A percentile compares a stretch with the other conserved stretches of the same genome.
phyloP scores from a whole-genome alignment of 1,140 invertebrate species.

The Plectus sambesii region DNA sequence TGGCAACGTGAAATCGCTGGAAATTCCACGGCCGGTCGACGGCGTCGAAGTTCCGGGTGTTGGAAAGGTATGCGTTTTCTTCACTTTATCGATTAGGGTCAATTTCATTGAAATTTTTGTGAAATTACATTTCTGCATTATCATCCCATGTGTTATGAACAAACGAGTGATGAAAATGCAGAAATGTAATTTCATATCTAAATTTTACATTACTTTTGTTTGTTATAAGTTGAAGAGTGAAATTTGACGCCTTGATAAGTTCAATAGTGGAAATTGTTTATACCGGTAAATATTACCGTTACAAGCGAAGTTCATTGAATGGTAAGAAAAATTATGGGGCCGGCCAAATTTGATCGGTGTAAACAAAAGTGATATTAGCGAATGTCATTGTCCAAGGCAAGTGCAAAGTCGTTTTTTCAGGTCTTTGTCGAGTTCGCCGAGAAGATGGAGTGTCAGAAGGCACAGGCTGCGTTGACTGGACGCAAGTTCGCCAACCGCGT shows the following conservation, averaged over 20 bases:
- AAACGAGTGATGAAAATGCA: too few relatives aligned
- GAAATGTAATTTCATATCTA: too few relatives aligned
- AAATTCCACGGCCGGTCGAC: slow-evolving; percentile 92
- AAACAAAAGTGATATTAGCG: too few relatives aligned
- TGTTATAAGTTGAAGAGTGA: too few relatives aligned
- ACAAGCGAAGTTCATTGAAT: too few relatives aligned
- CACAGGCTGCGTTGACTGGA: slow-evolving; percentile 91
- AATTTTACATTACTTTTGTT: too few relatives aligned
- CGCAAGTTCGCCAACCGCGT: slow-evolving; percentile 96
- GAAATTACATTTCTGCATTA: slow-evolving; percentile 1
- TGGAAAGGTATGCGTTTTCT: slow-evolving; percentile 64
- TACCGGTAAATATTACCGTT: too few relatives aligned
- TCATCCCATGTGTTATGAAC: too few relatives aligned
- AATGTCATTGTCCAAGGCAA: too few relatives aligned
- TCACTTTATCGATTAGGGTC: slow-evolving; percentile 2
- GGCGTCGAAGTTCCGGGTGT: slow-evolving; percentile 93
- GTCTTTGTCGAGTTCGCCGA: slow-evolving; percentile 98
- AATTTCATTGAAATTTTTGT: slow-evolving; percentile 8
- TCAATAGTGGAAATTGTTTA: background rate
- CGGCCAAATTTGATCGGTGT: too few relatives aligned
- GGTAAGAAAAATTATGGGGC: background rate
- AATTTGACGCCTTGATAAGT: too few relatives aligned
- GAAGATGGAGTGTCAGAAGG: slow-evolving; percentile 89
- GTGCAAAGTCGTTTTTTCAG: slow-evolving; percentile 53
- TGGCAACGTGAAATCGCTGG: slow-evolving; percentile 79